Conservation (phyloP, 2,888 invertebrate genomes). For the Dynastes grantii region DNA sequence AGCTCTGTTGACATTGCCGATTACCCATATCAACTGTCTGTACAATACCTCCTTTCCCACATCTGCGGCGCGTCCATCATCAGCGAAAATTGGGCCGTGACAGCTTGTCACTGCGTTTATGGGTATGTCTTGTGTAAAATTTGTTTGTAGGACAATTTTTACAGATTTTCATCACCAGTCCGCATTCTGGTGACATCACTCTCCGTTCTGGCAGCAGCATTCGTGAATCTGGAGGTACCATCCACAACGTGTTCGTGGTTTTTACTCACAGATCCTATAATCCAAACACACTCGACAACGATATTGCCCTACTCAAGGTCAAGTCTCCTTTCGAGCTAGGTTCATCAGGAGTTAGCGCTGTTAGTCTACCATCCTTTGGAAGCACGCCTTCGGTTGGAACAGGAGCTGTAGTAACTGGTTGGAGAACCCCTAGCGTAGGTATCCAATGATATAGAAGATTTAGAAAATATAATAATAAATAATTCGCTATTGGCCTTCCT, state of each 20-base stretch:
- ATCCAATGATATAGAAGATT: not conserved
- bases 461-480: too few species aligned
- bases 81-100: slow-evolving; percentile 55
- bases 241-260: slow-evolving; percentile 53
- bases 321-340: slow-evolving; percentile 49
- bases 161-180: slow-evolving; percentile 14
- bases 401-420: slow-evolving; percentile 54
- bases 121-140: not conserved
- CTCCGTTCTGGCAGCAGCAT: slow-evolving; percentile 60
- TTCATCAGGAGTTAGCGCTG: slow-evolving; percentile 15
- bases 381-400: slow-evolving; percentile 50
- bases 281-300: slow-evolving; percentile 60
- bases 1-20: slow-evolving; percentile 58
- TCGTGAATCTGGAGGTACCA: slow-evolving; percentile 54
- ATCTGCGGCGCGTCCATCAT: slow-evolving; percentile 59
- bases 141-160: not conserved
- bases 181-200: slow-evolving; percentile 26
- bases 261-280: slow-evolving; percentile 61
- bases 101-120: slow-evolving; percentile 53
- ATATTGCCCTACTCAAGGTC: slow-evolving; percentile 66
- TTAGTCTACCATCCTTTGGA: slow-evolving; percentile 50
- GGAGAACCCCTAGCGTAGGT: slow-evolving; percentile 52
- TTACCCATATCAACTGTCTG: slow-evolving; percentile 63
- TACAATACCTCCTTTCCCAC: slow-evolving; percentile 53
- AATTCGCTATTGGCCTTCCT: too few species aligned